Evolutionary conservation across 2,888 invertebrate species (phyloP).

Genomic region (Agrochola lychnidis): DNA sequence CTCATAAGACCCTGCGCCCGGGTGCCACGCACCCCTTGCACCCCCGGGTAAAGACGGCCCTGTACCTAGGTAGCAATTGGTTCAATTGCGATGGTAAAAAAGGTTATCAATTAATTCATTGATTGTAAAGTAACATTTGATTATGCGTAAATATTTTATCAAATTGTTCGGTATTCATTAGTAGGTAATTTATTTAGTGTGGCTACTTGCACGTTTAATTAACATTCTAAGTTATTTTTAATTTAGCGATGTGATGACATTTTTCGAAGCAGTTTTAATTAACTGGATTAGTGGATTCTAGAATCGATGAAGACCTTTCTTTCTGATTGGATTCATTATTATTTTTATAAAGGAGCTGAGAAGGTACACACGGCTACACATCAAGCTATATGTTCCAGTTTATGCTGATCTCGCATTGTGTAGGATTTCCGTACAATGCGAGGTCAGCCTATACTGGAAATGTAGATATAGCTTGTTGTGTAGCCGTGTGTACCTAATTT

Average conservation of each 20-base stretch:
- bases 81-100: not conserved
- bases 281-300: not conserved
- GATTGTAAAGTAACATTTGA: not conserved
- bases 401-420: too few relatives aligned
- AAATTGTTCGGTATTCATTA: not conserved
- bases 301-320: not conserved
- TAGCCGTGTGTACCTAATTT: too few relatives aligned
- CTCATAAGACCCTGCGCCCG: too few relatives aligned
- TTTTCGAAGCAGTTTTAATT: not conserved
- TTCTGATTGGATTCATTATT: not conserved
- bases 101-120: not conserved
- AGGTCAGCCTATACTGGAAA: too few relatives aligned
- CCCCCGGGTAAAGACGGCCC: too few relatives aligned
- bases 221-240: constrained; percentile 8
- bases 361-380: too few relatives aligned
- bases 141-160: not conserved
- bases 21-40: too few relatives aligned
- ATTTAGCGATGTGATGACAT: constrained; percentile 18
- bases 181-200: not conserved
- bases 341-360: too few relatives aligned
- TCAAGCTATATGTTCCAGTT: too few relatives aligned
- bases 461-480: too few relatives aligned
- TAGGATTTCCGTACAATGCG: too few relatives aligned
- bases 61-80: not conserved
- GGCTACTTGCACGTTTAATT: not conserved